Evolutionary conservation across 2,797 vertebrate species (phyloP).

Genomic region (Sphaeramia orbicularis): DNA sequence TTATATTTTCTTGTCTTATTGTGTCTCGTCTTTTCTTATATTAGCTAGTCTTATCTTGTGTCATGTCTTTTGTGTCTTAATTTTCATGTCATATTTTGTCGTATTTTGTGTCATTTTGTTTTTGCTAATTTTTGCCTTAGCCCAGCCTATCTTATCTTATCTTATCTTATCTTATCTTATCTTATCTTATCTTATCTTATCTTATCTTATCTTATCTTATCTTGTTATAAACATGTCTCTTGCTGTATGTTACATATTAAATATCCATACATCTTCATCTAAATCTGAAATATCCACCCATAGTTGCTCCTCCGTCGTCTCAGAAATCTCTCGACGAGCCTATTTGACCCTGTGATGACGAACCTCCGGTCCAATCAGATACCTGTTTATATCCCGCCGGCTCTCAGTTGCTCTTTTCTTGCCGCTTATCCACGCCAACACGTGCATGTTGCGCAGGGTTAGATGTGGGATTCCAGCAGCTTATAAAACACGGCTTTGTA

Average conservation of each 20-base stretch:
- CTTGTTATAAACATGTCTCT: not conserved
- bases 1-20: no score
- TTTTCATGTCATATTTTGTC: no score
- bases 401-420: conserved; percentile 46
- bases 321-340: not conserved
- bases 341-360: conserved; percentile 36
- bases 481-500: conserved; percentile 82
- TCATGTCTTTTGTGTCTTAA: no score
- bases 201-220: no score
- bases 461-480: conserved; percentile 82
- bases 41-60: no score
- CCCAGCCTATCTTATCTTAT: no score
- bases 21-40: no score
- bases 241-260: not conserved
- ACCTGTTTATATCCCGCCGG: conserved; percentile 30
- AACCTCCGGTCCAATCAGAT: conserved; percentile 51
- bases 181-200: no score
- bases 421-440: conserved; percentile 13
- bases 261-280: not conserved
- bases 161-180: no score
- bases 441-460: conserved; percentile 84
- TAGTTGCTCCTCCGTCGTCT: not conserved
- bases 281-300: not conserved
- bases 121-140: no score
- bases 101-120: no score